phyloP scores from a whole-genome alignment of 1,140 invertebrate species.

The Phocides pigmalion region DNA sequence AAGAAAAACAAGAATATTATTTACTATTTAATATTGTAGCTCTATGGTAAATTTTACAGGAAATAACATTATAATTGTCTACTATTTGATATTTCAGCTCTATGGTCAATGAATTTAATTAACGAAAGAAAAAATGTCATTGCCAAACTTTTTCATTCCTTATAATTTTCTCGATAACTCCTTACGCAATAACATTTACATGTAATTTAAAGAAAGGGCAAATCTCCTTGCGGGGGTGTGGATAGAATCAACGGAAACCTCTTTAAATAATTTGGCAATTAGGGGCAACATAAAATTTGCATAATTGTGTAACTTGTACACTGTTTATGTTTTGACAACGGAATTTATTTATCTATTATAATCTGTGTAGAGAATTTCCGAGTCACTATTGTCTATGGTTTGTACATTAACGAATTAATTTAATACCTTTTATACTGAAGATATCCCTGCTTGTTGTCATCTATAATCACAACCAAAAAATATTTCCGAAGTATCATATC shows the following conservation, averaged over 20 bases:
- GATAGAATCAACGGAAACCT: slow-evolving; percentile 72
- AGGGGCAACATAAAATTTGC: slow-evolving; percentile 81
- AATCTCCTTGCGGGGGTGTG: slow-evolving; percentile 56
- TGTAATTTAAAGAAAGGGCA: slow-evolving; percentile 71
- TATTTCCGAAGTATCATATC: too few relatives aligned
- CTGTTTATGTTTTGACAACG: slow-evolving; percentile 77
- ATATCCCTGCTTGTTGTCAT: too few relatives aligned
- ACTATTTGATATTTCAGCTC: background rate
- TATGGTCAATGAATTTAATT: slow-evolving; percentile 15
- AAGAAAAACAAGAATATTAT: too few relatives aligned
- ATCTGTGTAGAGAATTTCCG: slow-evolving; percentile 20
- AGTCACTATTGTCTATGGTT: slow-evolving; percentile 28
- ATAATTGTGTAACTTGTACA: slow-evolving; percentile 80
- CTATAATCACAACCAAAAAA: too few relatives aligned
- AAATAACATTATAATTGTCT: too few relatives aligned
- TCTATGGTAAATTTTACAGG: too few relatives aligned
- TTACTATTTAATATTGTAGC: too few relatives aligned
- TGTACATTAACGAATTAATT: too few relatives aligned
- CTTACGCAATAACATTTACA: slow-evolving; percentile 72
- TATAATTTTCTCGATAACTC: slow-evolving; percentile 67
- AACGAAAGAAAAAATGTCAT: slow-evolving; percentile 38
- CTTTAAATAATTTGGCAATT: slow-evolving; percentile 82
- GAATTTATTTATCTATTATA: slow-evolving; percentile 59
- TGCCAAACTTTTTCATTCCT: slow-evolving; percentile 54
- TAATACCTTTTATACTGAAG: too few relatives aligned